Evolutionary conservation across 2,797 vertebrate genomes (phyloP), one percentile per base, ranked within the genome.

Genomic region (Loris lydekkerianus): DNA sequence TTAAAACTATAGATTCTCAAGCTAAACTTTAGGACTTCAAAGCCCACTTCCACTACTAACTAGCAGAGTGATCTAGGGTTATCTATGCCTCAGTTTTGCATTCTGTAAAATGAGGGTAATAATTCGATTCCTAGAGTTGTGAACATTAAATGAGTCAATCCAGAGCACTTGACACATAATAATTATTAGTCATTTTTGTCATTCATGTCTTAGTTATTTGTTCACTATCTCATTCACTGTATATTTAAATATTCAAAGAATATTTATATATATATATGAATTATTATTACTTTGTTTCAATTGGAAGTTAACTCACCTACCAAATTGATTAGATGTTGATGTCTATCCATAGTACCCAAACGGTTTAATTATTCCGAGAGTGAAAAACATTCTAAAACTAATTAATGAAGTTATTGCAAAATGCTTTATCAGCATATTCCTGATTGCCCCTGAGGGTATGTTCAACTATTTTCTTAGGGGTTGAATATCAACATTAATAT

Each of bases 361-460:
- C 7, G 40, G 43, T 94, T 91, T 94, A 43, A 94, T 86, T 88
- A 77, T 78, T 96, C 92, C 37, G 73, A 90, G 70, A 95, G 31
- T 95, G 49, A 89, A 90, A 95, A 94, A 49, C 37, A 60, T 92
- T 96, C 43, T 92, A 60, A 78, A 86, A 92, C 46, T 70, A 92
- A 23, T 75, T 92, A 67, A 56, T 94, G 49, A 49, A 56, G 88
- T 87, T 89, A 58, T 83, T 23, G 61, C 40, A 83, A 82, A 91
- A 27, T 95, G 53, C 58, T 70, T n/a, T 17, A 95, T 93, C 72
- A 96, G 85, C 78, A 80, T 90, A 83, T 93, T 15, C 61, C 20
- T 91, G 77, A 77, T 78, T 83, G 13, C 37, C 91, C 37, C 75
- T 89, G 29, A 94, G 67, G 11, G 37, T 88, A 53, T 49, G 34